Base-by-base conservation (phyloP, 2,888 invertebrate genomes). In the Epistrophe eligans region DNA sequence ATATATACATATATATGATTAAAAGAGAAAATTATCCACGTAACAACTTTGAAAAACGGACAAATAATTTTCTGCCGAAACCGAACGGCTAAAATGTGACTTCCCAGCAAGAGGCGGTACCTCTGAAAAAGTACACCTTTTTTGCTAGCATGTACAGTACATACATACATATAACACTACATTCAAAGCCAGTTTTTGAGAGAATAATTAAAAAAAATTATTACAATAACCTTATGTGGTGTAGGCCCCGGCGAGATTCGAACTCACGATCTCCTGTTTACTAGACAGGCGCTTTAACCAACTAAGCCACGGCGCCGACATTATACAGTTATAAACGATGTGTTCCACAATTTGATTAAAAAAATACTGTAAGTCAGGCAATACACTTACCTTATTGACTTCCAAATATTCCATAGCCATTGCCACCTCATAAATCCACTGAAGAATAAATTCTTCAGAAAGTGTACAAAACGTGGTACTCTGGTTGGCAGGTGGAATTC, bases 321-420 rank as follows among this genome's bases (percentile, higher is more conserved):
- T 13, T 24, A 0, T 24, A 24, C 52, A 35, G 32, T 32, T 45
- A n/a, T n/a, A n/a, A n/a, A n/a, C n/a, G n/a, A n/a, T n/a, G 17
- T 48, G n/a, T 38, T 24, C 9, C 32, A n/a, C 7, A 13, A 10
- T 3, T 7, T 43, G 40, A 19, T 43, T 17, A 45, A 28, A 28
- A 32, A 45, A 19, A 40, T n/a, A 35, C n/a, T 13, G 48, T 15
- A 40, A 6, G 6, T 24, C 24, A 24, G 35, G 45, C 77, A 72
- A 83, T 35, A 5, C 66, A 72, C 73, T 84, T 28, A 94, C 94
- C 91, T 95, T 95, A 88, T 95, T 94, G 66, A 93, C 94, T 83
- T 95, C 94, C 76, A 97, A 92, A 91, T 96, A 96, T 71, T 95
- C 94, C 96, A 97, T 95, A 19, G 96, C 97, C 77, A 94, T 94